Percentiles rank a stretch among this genome's conserved stretches.
Conservation (phyloP, 1,140 invertebrate species). For the Eueides isabella region DNA sequence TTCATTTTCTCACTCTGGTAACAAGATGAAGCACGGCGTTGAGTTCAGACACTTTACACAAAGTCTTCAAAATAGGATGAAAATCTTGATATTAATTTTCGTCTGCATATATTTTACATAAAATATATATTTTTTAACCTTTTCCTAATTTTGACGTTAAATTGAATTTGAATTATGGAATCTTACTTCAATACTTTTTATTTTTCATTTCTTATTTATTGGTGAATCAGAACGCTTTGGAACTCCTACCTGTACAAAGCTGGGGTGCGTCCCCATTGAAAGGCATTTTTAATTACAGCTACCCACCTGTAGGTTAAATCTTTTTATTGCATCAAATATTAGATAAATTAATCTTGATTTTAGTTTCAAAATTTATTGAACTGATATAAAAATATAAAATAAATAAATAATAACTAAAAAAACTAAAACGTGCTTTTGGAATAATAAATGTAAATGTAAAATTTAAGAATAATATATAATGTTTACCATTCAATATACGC, state of each 20-base stretch:
- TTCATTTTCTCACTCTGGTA: background rate
- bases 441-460: too few relatives aligned
- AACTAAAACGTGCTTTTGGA: too few relatives aligned
- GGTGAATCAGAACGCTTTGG: background rate
- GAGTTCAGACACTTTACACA: background rate
- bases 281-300: conserved; percentile 12
- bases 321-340: conserved; percentile 4
- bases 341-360: background rate
- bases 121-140: too few relatives aligned
- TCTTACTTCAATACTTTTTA: background rate
- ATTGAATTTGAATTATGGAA: background rate
- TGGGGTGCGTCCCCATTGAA: background rate
- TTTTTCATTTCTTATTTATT: background rate
- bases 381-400: too few relatives aligned
- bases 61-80: too few relatives aligned
- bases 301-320: background rate
- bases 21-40: background rate
- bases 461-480: too few relatives aligned
- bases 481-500: too few relatives aligned
- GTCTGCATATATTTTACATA: too few relatives aligned
- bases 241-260: background rate
- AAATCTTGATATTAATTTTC: too few relatives aligned
- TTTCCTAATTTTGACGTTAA: too few relatives aligned
- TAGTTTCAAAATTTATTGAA: background rate
- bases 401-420: too few relatives aligned